Evolutionary conservation across 2,113 vertebrate genomes (phyloP).

Genomic region (Zosterops japonicus): DNA sequence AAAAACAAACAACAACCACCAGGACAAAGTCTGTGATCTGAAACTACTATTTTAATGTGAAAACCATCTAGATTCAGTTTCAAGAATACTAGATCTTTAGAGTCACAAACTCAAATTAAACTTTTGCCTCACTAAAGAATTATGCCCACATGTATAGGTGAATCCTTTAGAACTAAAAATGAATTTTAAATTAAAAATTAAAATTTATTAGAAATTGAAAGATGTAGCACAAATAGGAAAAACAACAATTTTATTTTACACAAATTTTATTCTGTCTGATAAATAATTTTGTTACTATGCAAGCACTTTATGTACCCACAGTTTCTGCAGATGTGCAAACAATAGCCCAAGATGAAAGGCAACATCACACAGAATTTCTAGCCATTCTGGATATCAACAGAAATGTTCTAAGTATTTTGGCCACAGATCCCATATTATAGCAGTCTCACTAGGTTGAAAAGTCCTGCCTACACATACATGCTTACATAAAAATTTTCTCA

Average conservation of each 20-base stretch:
- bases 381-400: background rate
- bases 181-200: background rate
- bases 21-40: background rate
- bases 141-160: fast-evolving
- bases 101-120: background rate
- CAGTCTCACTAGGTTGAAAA: background rate
- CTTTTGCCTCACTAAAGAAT: background rate
- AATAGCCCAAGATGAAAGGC: background rate
- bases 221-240: background rate
- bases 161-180: background rate
- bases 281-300: background rate
- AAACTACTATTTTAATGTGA: background rate
- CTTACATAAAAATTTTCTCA: background rate
- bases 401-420: background rate
- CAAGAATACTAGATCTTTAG: background rate
- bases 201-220: background rate
- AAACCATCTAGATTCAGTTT: background rate
- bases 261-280: background rate
- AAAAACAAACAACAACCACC: too few species aligned
- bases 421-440: background rate
- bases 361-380: background rate
- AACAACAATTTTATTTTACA: background rate
- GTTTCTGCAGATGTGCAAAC: background rate
- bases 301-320: background rate
- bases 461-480: background rate